These are phyloP conservation scores for Passerina amoena DNA, from an alignment of 2,113 vertebrate species.

Conservation along the genomic window DNA sequence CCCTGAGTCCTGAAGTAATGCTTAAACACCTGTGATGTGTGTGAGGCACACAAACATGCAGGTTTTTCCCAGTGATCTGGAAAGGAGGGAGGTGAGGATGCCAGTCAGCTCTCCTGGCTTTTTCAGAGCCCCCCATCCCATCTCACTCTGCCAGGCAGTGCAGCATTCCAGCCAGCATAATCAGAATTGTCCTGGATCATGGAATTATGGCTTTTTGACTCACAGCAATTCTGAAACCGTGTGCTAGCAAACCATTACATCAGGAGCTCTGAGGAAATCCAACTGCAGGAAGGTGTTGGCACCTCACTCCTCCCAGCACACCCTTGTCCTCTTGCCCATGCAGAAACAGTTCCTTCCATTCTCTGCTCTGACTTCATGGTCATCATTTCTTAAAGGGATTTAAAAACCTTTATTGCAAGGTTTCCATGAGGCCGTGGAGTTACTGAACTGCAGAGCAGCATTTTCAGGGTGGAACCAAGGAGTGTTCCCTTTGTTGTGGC, in stretches of 20 bases:
- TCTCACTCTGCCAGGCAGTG: neutral
- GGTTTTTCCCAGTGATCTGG: neutral
- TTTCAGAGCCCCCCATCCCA: neutral
- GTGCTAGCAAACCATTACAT: neutral
- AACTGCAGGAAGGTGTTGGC: neutral
- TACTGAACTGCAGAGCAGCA: neutral
- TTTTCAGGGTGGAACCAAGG: neutral
- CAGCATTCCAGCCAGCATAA: neutral
- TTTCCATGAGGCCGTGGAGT: neutral
- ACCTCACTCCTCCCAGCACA: neutral
- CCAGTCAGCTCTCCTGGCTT: neutral
- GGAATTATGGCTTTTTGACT: neutral
- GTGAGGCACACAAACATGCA: neutral
- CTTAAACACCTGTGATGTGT: neutral
- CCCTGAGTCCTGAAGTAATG: neutral
- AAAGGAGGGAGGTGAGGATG: neutral
- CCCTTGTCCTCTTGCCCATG: neutral
- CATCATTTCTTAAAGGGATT: neutral
- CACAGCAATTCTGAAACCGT: neutral
- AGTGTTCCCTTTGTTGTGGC: neutral
- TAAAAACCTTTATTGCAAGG: neutral
- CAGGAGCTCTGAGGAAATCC: neutral
- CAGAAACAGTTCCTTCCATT: neutral
- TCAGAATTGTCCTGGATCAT: neutral
- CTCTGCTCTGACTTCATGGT: neutral